Percentiles rank a stretch among this genome's conserved stretches.
Evolutionary conservation across 2,113 vertebrate genomes (phyloP).

Genomic region (Acrocephalus kingi): DNA sequence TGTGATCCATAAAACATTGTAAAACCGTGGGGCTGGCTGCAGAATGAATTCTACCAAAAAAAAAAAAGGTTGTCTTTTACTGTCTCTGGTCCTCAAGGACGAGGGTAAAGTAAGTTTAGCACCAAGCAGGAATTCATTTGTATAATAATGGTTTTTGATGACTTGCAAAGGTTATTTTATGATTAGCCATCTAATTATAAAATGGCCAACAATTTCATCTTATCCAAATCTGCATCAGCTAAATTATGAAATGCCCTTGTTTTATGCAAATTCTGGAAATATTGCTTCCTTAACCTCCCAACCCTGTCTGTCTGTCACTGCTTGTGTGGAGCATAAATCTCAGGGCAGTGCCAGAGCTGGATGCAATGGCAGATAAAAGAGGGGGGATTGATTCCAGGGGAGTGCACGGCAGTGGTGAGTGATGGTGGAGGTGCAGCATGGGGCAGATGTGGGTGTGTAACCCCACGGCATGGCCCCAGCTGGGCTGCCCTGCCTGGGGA

Average conservation of each 20-base stretch:
- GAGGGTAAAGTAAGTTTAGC: not conserved
- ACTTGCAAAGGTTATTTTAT: conserved; percentile 59
- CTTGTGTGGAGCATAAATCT: conserved; percentile 11
- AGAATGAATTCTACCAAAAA: not conserved
- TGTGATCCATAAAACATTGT: conserved; percentile 47
- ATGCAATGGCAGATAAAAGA: not conserved
- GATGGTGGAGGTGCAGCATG: accelerated
- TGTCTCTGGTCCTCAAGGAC: conserved; percentile 26
- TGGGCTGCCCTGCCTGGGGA: not conserved
- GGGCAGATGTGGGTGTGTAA: not conserved
- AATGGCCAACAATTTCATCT: conserved; percentile 53
- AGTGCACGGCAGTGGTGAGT: accelerated
- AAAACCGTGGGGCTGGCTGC: not conserved
- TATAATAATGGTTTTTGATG: conserved; percentile 52
- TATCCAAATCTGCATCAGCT: conserved; percentile 52
- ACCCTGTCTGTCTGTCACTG: conserved; percentile 36
- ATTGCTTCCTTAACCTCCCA: conserved; percentile 55
- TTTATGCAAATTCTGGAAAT: conserved; percentile 63
- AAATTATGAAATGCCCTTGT: conserved; percentile 57
- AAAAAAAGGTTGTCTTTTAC: not conserved
- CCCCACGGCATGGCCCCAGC: accelerated
- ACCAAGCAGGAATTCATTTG: conserved; percentile 45
- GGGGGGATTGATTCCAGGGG: not conserved
- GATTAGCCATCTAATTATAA: conserved; percentile 66
- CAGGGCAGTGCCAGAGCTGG: not conserved